Evolutionary conservation across 2,797 vertebrate species (phyloP).

Genomic region (Sebastolobus altivelis): DNA sequence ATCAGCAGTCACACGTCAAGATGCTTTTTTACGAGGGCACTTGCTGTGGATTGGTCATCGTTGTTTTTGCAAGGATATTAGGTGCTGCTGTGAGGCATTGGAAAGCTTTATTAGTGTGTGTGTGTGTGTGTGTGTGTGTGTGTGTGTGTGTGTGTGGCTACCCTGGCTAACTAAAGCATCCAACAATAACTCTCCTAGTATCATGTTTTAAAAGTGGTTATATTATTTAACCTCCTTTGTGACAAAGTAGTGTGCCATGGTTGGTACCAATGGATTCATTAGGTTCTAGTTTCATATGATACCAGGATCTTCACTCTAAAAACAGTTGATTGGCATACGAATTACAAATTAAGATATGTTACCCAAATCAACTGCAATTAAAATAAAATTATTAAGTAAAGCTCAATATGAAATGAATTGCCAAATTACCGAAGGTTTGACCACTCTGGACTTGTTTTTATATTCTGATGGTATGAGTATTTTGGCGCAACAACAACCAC

Average conservation of each 20-base stretch:
- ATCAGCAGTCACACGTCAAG: conserved; percentile 67
- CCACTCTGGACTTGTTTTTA: neutral
- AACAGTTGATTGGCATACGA: neutral
- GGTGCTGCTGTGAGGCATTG: conserved; percentile 64
- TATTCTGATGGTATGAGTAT: neutral
- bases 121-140: conserved; percentile 19
- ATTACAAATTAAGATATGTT: neutral
- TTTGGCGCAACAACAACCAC: neutral
- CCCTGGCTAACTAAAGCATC: neutral
- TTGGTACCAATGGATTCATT: no score
- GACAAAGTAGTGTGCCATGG: no score
- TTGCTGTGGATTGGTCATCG: conserved; percentile 64
- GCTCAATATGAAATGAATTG: neutral
- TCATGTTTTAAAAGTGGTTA: conserved; percentile 8
- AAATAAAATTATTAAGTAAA: neutral
- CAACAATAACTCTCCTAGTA: neutral
- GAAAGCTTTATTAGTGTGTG: conserved; percentile 64
- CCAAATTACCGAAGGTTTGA: neutral
- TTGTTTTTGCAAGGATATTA: conserved; percentile 64
- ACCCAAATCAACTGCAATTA: no score
- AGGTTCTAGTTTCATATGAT: no score
- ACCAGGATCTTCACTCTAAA: no score
- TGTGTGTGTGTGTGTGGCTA: conserved; percentile 17
- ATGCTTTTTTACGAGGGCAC: conserved; percentile 70
- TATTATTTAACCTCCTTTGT: no score